Conservation (phyloP, 2,797 vertebrate genomes). For the Phrynocephalus guinanensis region DNA sequence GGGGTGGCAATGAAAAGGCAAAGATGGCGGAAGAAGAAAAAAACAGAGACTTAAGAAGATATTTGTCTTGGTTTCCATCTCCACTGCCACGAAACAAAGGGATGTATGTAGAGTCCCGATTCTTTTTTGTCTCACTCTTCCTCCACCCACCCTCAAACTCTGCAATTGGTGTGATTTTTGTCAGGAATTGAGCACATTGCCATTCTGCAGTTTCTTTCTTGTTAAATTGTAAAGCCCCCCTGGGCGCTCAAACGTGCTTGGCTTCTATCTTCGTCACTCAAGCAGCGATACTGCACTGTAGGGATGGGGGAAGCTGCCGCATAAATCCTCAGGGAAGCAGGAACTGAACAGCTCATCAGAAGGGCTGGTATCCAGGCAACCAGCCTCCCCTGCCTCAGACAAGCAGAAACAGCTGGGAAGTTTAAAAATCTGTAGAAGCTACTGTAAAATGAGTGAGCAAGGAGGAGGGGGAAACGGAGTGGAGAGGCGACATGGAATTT, state of each 20-base stretch:
- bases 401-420: conserved; percentile 77
- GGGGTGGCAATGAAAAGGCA: too few relatives aligned
- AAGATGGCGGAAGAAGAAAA: too few relatives aligned
- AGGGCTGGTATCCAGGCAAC: conserved; percentile 84
- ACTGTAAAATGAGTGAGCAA: conserved; percentile 47
- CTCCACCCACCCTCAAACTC: neutral
- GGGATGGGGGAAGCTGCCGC: conserved; percentile 40
- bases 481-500: conserved; percentile 66
- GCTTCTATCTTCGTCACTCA: conserved; percentile 47
- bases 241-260: conserved; percentile 40
- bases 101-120: conserved; percentile 13
- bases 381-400: conserved; percentile 75
- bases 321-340: conserved; percentile 66
- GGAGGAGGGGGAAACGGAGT: conserved; percentile 14
- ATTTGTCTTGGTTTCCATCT: neutral
- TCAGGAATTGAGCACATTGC: conserved; percentile 14
- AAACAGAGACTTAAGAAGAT: too few relatives aligned
- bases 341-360: conserved; percentile 74
- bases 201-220: conserved; percentile 29
- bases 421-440: conserved; percentile 64
- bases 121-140: conserved; percentile 3
- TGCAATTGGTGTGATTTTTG: conserved; percentile 34
- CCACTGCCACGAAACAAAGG: neutral
- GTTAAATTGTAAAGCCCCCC: conserved; percentile 48
- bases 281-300: conserved; percentile 40